Base-by-base conservation (phyloP, 2,888 invertebrate genomes). In the Drosophila neonasuta region DNA sequence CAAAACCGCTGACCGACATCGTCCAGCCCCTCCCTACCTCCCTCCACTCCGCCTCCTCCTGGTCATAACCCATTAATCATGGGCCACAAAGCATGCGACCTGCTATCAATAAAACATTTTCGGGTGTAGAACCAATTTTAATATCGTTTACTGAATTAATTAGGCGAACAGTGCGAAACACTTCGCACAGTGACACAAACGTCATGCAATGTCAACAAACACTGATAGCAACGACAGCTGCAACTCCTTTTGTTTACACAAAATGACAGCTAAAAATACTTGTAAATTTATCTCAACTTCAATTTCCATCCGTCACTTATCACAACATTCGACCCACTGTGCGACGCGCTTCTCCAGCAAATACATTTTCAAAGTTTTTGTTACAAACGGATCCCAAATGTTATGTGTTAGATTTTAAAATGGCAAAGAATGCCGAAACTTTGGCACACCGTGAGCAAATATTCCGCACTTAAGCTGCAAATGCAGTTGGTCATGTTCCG, bases 131-230 rank as follows among this genome's bases (percentile, higher is more conserved):
- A 52, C 59, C 59, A 52, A 58, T 59, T 58, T 61, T 44, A 30
- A 45, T 10, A 45, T 46, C 24, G 64, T 82, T 85, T 79, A 57
- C 59, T 10, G 52, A 69, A 66, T 30, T 60, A 85, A 80, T 80
- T 85, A 79, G 62, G 59, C 63, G 63, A 30, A 50, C 52, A 45
- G 76, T 81, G 78, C 54, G 68, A 81, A 73, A 62, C 20, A 17
- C 39, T 7, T 3, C 8, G 57, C 65, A 76, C 63, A 76, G 67
- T 76, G 77, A 51, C 1, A 8, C 32, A 5, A 39, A 2, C 24
- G 3, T 10, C 15, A 8, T 3, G 1, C 52, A 41, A 42, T 30
- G 13, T 5, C 15, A 15, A 41, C 39, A 41, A 41, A 41, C 13
- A 41, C 13, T 41, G 13, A 15, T 41, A 7, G 39, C 39, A 13